Evolutionary conservation across 2,113 vertebrate genomes (phyloP).

Genomic region (Rhineura floridana): DNA sequence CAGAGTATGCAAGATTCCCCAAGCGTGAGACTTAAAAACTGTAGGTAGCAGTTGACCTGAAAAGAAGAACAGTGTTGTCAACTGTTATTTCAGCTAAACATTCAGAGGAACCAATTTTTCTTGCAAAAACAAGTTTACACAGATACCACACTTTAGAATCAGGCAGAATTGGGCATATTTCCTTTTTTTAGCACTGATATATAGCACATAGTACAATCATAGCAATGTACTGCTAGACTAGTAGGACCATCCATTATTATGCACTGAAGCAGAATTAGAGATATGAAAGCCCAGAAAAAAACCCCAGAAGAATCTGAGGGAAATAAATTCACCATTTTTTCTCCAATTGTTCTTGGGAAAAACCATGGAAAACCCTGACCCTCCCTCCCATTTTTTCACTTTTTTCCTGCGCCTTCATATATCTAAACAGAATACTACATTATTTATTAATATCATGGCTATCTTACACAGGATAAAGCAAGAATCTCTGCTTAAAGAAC

Average conservation of each 20-base stretch:
- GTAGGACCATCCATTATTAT: neutral
- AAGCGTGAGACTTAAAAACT: conserved; percentile 95
- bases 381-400: too few relatives aligned
- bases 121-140: neutral
- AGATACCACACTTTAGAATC: neutral
- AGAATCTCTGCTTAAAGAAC: neutral
- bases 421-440: neutral
- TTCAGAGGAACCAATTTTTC: neutral
- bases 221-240: neutral
- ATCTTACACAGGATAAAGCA: neutral
- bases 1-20: conserved; percentile 96
- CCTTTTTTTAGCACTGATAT: too few relatives aligned
- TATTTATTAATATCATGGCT: neutral
- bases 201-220: accelerated
- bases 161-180: neutral
- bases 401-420: too few relatives aligned
- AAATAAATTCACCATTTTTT: too few relatives aligned
- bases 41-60: conserved; percentile 95
- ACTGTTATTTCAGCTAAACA: conserved; percentile 30
- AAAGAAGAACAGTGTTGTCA: conserved; percentile 9
- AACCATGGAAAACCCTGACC: too few relatives aligned
- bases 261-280: too few relatives aligned
- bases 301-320: too few relatives aligned
- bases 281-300: too few relatives aligned
- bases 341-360: too few relatives aligned